Base-by-base conservation (phyloP, 2,888 invertebrate genomes). In the Zaprionus obscuricornis region DNA sequence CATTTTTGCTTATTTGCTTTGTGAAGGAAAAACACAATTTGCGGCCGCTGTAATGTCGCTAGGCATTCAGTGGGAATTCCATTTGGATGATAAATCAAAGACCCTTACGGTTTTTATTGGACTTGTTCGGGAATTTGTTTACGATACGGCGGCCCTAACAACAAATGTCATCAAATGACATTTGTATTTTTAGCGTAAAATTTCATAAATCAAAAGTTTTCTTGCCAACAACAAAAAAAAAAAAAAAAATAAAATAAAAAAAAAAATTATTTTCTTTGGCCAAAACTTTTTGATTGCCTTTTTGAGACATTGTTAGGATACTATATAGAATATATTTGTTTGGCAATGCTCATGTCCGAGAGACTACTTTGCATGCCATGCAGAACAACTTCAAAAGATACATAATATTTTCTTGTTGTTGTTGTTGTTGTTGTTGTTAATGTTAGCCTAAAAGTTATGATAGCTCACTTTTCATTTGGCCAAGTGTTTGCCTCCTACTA, bases 171-270 rank as follows among this genome's bases (percentile, higher is more conserved):
- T 82, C 78, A 77, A 77, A 78, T 79, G 74, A 42, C 36, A 73
- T 83, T 78, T 78, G 78, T 83, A 74, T 79, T 79, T 79, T 79
- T 67, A 75, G 65, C 62, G 71, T 34, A 68, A n/a, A 68, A 79
- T 83, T 83, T 76, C 76, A 79, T 79, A 79, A 79, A 79, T 79
- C 78, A 79, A 83, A 79, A 76, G 54, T 79, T 79, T 66, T 56
- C 49, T 58, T 42, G 39, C 20, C 42, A 22, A 10, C 20, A 8
- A 7, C 16, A 37, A 45, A n/a, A n/a, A n/a, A n/a, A n/a, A n/a
- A n/a, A n/a, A n/a, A n/a, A n/a, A n/a, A n/a, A n/a, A n/a, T n/a
- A n/a, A n/a, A n/a, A n/a, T n/a, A n/a, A n/a, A n/a, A n/a, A n/a
- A n/a, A n/a, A n/a, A n/a, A n/a, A n/a, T n/a, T n/a, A 55, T 58